Percentiles rank a stretch among this genome's conserved stretches.
These are phyloP conservation scores for Bhutanitis thaidina DNA, from an alignment of 2,888 invertebrate genomes.

Conservation along the genomic window DNA sequence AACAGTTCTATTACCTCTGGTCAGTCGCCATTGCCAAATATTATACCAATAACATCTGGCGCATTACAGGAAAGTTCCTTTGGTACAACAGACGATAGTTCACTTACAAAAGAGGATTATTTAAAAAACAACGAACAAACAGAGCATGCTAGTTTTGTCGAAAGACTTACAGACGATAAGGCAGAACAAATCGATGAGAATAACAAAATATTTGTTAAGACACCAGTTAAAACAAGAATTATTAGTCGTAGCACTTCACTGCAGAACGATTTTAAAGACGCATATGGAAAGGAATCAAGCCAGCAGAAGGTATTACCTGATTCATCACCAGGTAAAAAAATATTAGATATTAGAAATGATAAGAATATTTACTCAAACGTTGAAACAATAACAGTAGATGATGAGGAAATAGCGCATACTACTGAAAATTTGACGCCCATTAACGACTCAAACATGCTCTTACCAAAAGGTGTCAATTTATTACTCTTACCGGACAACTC, in stretches of 20 bases:
- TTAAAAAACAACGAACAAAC: neutral
- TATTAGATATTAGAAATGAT: neutral
- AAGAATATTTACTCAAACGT: neutral
- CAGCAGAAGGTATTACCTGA: neutral
- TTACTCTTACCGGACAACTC: slow-evolving; percentile 36
- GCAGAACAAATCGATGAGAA: neutral
- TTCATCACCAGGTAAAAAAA: no score
- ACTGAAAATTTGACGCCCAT: neutral
- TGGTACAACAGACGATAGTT: neutral
- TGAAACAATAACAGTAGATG: slow-evolving; percentile 10
- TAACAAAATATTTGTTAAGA: neutral
- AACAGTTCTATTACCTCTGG: neutral
- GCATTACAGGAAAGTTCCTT: neutral
- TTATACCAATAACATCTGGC: neutral
- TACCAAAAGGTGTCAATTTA: slow-evolving; percentile 42
- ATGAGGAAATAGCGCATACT: neutral
- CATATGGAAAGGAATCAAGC: neutral
- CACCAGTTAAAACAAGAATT: neutral
- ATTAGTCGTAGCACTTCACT: neutral
- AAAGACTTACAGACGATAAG: neutral
- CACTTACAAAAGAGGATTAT: neutral
- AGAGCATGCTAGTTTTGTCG: neutral
- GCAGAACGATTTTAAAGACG: neutral
- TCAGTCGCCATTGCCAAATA: neutral
- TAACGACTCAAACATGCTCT: slow-evolving; percentile 16